Percentiles rank a stretch among this genome's conserved stretches.
phyloP scores from a whole-genome alignment of 2,113 vertebrate species.

The Odobenus rosmarus region DNA sequence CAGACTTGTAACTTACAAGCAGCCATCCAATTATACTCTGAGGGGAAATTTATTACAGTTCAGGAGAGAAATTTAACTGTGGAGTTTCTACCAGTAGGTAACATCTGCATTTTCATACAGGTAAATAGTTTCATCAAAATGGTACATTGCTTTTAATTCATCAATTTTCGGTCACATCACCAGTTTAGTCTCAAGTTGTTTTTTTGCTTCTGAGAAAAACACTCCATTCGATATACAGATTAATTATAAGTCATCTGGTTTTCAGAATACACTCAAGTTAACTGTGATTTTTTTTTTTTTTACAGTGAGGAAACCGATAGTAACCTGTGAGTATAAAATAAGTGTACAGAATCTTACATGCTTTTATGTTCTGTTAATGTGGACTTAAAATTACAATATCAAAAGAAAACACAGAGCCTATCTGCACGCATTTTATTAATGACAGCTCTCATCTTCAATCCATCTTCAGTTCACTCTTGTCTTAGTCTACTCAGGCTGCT shows the following conservation, averaged over 20 bases:
- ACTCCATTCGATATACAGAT: not conserved
- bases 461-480: not conserved
- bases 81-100: not conserved
- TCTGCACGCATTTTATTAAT: not conserved
- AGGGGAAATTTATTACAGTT: conserved; percentile 12
- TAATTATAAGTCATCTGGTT: conserved; percentile 10
- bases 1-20: conserved; percentile 3
- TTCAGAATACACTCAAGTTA: conserved; percentile 39
- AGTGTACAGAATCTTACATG: not conserved
- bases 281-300: not conserved
- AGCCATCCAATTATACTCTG: conserved; percentile 34
- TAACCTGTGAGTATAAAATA: not conserved
- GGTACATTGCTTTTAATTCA: not conserved
- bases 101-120: not conserved
- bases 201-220: not conserved
- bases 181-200: not conserved
- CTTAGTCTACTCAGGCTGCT: not conserved
- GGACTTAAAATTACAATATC: not conserved
- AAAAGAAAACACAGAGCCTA: not conserved
- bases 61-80: not conserved
- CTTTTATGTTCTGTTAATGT: not conserved
- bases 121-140: not conserved
- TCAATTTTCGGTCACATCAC: not conserved
- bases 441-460: not conserved
- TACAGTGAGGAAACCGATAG: not conserved